Evolutionary conservation across 2,888 invertebrate species (phyloP), one percentile per base, ranked within the genome.

Genomic region (Neoascia interrupta): DNA sequence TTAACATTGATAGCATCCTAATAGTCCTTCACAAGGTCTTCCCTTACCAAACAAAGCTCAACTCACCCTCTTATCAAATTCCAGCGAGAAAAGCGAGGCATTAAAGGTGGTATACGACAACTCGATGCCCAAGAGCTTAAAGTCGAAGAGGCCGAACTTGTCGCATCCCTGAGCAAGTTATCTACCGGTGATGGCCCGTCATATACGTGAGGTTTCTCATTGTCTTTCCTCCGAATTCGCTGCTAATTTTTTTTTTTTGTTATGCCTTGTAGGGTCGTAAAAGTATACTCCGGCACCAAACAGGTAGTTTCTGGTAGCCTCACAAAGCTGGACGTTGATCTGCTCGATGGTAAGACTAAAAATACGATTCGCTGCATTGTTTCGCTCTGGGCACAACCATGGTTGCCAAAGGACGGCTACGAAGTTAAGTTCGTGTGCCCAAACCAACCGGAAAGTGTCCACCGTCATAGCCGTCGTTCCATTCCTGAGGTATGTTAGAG

Each of bases 311-410:
- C 91, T 8, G 93, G 93, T 15, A 83, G 83, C 11, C 75, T 90
- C 53, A 92, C 91, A 23, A 91, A 90, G 84, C 90, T 94, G 41
- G 90, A 90, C 81, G 91, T 91, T 51, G 89, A 90, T 81, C 87
- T 93, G 2, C 58, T 83, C 6, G 91, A 91, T 10, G 89, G 90
- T 37, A 91, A 92, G 1, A 88, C 89, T 36, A 82, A 83, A 1
- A 56, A 58, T 3, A 54, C 45, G 0, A 82, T 83, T 37, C 83
- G 85, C 39, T 88, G 88, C 74, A 80, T 83, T 21, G 82, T 88
- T 0, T 84, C 86, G 23, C 88, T 92, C 28, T 93, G 91, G 92
- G 90, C 91, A 16, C 89, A 88, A 54, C 87, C 90, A 0, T 93
- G 93, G 93, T 34, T 91, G 11, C 79, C 84, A 2, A 6, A 68